Percentiles rank a stretch among this genome's conserved stretches.
These are phyloP conservation scores for Saiga tatarica DNA, from an alignment of 2,113 vertebrate genomes.

Conservation along the genomic window DNA sequence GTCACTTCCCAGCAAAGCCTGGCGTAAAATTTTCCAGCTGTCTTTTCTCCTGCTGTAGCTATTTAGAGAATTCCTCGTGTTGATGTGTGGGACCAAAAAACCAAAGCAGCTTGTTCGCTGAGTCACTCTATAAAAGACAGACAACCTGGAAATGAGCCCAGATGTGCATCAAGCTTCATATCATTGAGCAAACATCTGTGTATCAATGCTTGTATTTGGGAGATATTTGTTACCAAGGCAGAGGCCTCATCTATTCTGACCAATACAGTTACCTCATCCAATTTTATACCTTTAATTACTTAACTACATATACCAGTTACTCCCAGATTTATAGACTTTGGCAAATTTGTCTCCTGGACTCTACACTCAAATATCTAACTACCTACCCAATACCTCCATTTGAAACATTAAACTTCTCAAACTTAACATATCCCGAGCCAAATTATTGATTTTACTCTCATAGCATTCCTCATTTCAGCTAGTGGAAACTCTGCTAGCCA, in stretches of 20 bases:
- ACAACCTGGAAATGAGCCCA: background rate
- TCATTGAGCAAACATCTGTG: background rate
- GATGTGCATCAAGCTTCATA: background rate
- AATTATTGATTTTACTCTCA: background rate
- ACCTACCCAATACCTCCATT: background rate
- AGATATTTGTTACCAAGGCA: background rate
- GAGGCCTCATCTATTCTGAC: background rate
- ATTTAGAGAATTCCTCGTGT: background rate
- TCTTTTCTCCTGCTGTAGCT: background rate
- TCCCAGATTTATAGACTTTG: background rate
- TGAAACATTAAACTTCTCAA: background rate
- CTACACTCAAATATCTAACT: background rate
- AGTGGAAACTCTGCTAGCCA: background rate
- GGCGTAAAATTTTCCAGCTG: background rate
- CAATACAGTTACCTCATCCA: background rate
- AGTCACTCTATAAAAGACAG: conserved; percentile 40
- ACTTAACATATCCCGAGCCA: background rate
- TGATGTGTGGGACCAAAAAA: background rate
- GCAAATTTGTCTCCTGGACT: background rate
- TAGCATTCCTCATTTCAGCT: background rate
- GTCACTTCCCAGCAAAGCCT: conserved; percentile 14
- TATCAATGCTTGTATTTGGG: background rate
- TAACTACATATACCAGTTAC: background rate
- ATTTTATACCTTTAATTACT: background rate
- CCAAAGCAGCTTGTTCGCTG: background rate